Evolutionary conservation across 2,888 invertebrate species (phyloP), one percentile per base, ranked within the genome.

Genomic region (Lithophane ornitopus): DNA sequence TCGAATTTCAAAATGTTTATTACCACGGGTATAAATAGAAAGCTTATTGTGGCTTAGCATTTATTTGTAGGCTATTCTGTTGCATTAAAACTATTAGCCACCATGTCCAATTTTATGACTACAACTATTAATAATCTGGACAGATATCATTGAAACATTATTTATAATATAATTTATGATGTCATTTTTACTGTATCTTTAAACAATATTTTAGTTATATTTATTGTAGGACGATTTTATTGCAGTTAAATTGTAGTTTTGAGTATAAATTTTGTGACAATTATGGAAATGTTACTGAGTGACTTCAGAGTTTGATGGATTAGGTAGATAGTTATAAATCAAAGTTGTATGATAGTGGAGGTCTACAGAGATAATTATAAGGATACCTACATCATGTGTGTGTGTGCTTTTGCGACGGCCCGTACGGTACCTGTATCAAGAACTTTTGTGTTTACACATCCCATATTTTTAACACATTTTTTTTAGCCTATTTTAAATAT

Each of bases 1-100:
- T 86, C 79, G 74, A 85, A 86, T 86, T 84, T 86, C 86, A 78
- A 82, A 81, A 77, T 86, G 77, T 87, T 87, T 83, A 80, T 78
- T 78, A 69, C 74, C 76, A 63, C 75, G 39, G 52, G 54, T 85
- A 86, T 79, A 67, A 87, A 86, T 83, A 81, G 78, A 83, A 79
- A 85, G 76, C 77, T 73, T 79, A 83, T 75, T 77, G 71, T 79
- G 72, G 56, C 65, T 80, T 77, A 78, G 70, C 75, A 80, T 82
- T 82, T 80, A 80, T 75, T 77, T 78, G 83, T 83, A 85, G 82
- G 82, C 78, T 76, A 85, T 86, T 86, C 71, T 83, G 76, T 83
- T 78, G 78, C 87, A 74, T 82, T 86, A 39, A 67, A 85, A 76
- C 85, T 83, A 73, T 86, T 80, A 76, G 80, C 87, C 74, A 72